Percentiles rank a stretch among this genome's conserved stretches.
Evolutionary conservation across 2,113 vertebrate species (phyloP).

Genomic region (Menidia beryllina): DNA sequence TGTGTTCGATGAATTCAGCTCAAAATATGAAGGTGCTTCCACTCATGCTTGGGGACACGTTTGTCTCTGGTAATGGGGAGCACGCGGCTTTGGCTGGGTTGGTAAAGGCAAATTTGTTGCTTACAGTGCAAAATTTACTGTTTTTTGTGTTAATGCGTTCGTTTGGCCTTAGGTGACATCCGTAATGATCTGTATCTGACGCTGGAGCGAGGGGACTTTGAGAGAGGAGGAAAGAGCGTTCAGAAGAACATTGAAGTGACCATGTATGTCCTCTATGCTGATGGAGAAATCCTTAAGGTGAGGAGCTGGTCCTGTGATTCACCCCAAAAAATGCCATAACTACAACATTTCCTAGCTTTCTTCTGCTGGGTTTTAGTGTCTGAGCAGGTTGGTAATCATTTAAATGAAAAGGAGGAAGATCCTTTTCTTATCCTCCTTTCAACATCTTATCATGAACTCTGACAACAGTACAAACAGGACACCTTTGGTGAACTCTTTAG

Average conservation of each 20-base stretch:
- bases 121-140: too few relatives aligned
- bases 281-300: constrained; percentile 96
- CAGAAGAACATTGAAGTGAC: constrained; percentile 99
- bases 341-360: background rate
- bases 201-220: constrained; percentile 94
- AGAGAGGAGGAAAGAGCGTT: constrained; percentile 97
- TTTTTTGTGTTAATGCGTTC: background rate
- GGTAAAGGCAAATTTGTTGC: too few relatives aligned
- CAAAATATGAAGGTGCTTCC: background rate
- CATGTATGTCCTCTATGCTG: constrained; percentile 92
- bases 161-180: constrained; percentile 86
- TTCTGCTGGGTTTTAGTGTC: too few relatives aligned
- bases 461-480: background rate
- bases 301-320: background rate
- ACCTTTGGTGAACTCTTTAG: background rate
- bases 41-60: background rate
- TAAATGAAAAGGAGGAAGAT: background rate
- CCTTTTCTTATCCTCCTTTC: too few relatives aligned
- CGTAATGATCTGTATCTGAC: constrained; percentile 97
- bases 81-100: background rate
- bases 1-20: constrained; percentile 7
- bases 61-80: background rate
- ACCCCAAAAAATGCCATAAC: rapidly evolving
- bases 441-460: background rate
- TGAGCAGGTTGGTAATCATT: background rate